These are phyloP conservation scores for Hyaena hyaena DNA, from an alignment of 2,113 vertebrate genomes.

Conservation along the genomic window DNA sequence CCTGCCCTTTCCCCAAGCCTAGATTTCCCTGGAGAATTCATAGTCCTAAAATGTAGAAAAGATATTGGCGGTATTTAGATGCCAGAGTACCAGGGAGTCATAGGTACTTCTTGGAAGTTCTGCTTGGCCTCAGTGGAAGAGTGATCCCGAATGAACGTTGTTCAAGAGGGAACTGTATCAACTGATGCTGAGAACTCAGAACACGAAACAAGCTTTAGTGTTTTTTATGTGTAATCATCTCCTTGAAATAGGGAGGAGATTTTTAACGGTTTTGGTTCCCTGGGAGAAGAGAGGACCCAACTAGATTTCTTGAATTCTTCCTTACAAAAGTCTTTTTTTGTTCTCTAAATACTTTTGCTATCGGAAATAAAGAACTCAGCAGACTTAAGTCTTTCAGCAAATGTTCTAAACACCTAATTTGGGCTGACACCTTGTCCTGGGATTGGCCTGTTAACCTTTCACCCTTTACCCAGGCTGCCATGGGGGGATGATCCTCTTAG, in stretches of 20 bases:
- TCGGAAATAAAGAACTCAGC: constrained; percentile 68
- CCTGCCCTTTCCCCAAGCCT: not conserved
- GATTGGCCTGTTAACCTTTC: constrained; percentile 79
- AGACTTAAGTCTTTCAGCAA: constrained; percentile 76
- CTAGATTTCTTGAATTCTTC: constrained; percentile 75
- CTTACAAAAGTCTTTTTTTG: constrained; percentile 68
- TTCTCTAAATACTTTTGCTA: constrained; percentile 72
- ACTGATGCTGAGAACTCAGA: not conserved
- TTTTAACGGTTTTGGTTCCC: constrained; percentile 31
- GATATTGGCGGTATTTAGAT: not conserved
- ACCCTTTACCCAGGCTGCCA: constrained; percentile 66
- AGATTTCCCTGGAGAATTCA: not conserved
- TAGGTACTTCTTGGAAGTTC: not conserved
- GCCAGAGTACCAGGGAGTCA: not conserved
- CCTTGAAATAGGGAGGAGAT: not conserved
- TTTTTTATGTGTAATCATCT: constrained; percentile 26
- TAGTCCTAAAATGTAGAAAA: not conserved
- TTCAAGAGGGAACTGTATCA: not conserved
- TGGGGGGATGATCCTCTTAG: constrained; percentile 69
- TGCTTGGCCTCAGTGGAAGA: not conserved
- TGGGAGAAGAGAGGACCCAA: constrained; percentile 51
- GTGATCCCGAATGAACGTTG: not conserved
- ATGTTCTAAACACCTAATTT: constrained; percentile 79
- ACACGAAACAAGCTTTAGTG: not conserved
- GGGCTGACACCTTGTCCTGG: constrained; percentile 75